Conservation (phyloP, 2,113 vertebrate genomes). For the Anthoscopus minutus region DNA sequence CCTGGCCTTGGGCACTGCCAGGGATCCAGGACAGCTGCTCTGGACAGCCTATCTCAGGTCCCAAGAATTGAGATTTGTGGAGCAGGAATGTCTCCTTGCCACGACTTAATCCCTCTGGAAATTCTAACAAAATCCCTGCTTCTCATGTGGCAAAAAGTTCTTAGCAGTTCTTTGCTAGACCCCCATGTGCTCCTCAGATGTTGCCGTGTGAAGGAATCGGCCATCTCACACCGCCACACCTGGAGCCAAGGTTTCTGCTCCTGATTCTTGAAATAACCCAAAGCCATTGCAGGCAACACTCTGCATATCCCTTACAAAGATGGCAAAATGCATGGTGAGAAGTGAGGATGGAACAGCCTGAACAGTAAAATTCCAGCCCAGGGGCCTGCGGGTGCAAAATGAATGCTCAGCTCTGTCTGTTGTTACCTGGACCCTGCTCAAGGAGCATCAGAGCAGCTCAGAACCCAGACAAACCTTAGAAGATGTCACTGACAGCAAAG, state of each 20-base stretch:
- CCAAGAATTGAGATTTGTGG: not conserved
- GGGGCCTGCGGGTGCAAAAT: not conserved
- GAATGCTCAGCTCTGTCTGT: not conserved
- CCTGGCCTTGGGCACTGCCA: not conserved
- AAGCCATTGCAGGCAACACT: not conserved
- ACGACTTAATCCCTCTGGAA: not conserved
- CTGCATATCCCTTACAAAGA: not conserved
- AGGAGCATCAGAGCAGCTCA: not conserved
- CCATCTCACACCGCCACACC: not conserved
- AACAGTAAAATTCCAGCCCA: not conserved
- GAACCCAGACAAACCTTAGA: fast-evolving
- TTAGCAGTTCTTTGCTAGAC: not conserved
- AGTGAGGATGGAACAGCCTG: not conserved
- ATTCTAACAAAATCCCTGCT: not conserved
- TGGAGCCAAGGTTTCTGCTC: not conserved
- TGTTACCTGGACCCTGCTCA: not conserved
- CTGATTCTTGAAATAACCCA: not conserved
- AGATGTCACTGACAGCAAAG: not conserved
- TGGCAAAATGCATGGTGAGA: not conserved
- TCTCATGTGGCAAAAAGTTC: not conserved
- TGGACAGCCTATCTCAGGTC: not conserved
- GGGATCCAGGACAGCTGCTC: not conserved
- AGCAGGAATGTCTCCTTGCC: not conserved
- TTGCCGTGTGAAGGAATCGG: not conserved
- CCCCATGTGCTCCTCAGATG: not conserved